A percentile compares a stretch with the other conserved stretches of the same genome.
These are phyloP conservation scores for Odontophorus gujanensis DNA, from an alignment of 2,113 vertebrate species.

Conservation along the genomic window DNA sequence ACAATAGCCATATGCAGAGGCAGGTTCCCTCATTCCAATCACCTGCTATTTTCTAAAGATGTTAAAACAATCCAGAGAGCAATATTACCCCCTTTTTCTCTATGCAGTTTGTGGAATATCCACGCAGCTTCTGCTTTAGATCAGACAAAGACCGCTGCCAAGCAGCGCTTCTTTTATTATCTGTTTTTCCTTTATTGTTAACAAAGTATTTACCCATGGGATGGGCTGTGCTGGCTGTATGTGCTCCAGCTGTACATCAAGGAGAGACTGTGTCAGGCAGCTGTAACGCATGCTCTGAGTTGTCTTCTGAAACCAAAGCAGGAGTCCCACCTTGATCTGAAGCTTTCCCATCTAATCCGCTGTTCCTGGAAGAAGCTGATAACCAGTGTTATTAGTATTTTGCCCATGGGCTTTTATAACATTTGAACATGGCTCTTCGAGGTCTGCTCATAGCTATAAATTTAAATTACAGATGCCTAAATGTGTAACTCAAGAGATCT, in stretches of 20 bases:
- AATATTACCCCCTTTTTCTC: conserved; percentile 8
- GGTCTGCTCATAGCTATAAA: not conserved
- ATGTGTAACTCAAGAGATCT: not conserved
- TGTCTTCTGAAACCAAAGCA: not conserved
- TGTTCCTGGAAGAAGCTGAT: not conserved
- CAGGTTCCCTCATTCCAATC: not conserved
- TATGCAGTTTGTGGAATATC: not conserved
- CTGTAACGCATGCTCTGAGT: not conserved
- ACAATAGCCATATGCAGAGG: conserved; percentile 1
- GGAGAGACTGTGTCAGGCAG: not conserved
- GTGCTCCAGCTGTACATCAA: not conserved
- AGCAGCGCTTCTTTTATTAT: not conserved
- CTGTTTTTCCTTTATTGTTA: not conserved
- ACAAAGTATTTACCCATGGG: not conserved
- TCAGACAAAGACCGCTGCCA: not conserved
- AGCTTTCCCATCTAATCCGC: not conserved
- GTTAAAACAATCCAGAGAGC: not conserved
- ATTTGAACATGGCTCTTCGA: not conserved
- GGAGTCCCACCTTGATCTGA: not conserved
- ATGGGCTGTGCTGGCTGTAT: not conserved
- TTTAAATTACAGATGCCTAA: not conserved
- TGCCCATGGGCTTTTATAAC: not conserved
- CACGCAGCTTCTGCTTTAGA: not conserved
- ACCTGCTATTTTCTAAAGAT: not conserved
- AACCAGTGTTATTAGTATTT: not conserved